These are phyloP conservation scores for Amphiprion clarkii DNA, from an alignment of 2,797 vertebrate genomes.

Conservation along the genomic window DNA sequence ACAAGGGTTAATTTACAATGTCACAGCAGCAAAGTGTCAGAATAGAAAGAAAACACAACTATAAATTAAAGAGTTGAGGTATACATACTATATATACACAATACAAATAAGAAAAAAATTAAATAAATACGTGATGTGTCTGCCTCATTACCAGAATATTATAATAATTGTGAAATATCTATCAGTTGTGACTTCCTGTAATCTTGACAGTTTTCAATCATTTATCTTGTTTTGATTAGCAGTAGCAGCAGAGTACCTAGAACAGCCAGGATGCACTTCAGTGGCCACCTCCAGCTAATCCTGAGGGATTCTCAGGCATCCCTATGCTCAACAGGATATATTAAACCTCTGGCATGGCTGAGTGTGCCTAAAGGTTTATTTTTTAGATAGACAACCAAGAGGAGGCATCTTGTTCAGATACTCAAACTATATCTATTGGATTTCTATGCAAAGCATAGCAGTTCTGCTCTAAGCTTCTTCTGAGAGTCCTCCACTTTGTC, in stretches of 20 bases:
- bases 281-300: constrained; percentile 14
- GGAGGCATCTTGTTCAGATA: constrained; percentile 16
- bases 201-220: constrained; percentile 5
- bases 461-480: not conserved
- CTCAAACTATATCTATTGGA: not conserved
- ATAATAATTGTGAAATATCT: constrained; percentile 5
- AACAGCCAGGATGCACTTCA: not conserved
- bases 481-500: not conserved
- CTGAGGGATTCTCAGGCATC: not conserved
- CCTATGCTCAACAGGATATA: constrained; percentile 9
- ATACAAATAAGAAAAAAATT: too few relatives aligned
- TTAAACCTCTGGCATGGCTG: constrained; percentile 4
- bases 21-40: too few relatives aligned
- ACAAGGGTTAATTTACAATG: too few relatives aligned
- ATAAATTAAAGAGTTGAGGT: too few relatives aligned
- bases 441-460: not conserved
- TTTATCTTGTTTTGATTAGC: constrained; percentile 10
- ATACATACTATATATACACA: too few relatives aligned
- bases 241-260: constrained; percentile 1
- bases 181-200: not conserved
- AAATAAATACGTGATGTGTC: not conserved
- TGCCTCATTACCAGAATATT: constrained; percentile 13
- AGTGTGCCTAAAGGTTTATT: constrained; percentile 33
- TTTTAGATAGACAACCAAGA: not conserved
- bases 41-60: too few relatives aligned